Evolutionary conservation across 1,140 invertebrate species (phyloP), one percentile per base, ranked within the genome.

Genomic region (Drosophila tropicalis): DNA sequence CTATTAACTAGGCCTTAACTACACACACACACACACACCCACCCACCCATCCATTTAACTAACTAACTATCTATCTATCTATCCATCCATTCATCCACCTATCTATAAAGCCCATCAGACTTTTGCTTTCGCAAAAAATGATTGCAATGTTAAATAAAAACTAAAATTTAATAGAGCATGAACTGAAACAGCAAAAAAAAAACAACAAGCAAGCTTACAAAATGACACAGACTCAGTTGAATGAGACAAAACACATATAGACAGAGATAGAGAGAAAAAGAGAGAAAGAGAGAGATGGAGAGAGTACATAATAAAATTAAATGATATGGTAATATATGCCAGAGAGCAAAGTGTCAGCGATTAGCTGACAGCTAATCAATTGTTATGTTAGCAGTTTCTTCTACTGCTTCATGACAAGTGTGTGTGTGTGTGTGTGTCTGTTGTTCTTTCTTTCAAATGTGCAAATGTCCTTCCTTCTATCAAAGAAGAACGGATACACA

Each of bases 351-450:
- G 83, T 87, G 83, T 87, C 83, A 84, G 67, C 76, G 84, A 87
- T 87, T 87, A 87, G 83, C 65, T 71, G 84, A 78, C 83, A 87
- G 83, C 83, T 83, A 89, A 87, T 87, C 83, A 89, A 89, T 87
- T 58, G 36, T 62, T 62, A 17, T 62, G 34, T 62, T 40, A 19
- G 25, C 29, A 34, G 41, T 41, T 62, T 29, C 29, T 29, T 29
- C 5, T 29, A 6, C 63, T 10, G 15, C 29, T 9, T 36, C 61
- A 63, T 87, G 84, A 80, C 84, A 87, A 89, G 84, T 89, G 29
- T 29, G 29, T 29, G 29, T 36, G 34, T 36, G 9, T 36, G 9
- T 13, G 36, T 39, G 10, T 39, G 36, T 39, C 36, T 13, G 10
- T 13, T 13, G 79, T 51, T 80, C 54, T 6, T 77, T 47, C 67